Base-by-base conservation (phyloP, 2,888 invertebrate species). In the Lepidochrysops patricia region DNA sequence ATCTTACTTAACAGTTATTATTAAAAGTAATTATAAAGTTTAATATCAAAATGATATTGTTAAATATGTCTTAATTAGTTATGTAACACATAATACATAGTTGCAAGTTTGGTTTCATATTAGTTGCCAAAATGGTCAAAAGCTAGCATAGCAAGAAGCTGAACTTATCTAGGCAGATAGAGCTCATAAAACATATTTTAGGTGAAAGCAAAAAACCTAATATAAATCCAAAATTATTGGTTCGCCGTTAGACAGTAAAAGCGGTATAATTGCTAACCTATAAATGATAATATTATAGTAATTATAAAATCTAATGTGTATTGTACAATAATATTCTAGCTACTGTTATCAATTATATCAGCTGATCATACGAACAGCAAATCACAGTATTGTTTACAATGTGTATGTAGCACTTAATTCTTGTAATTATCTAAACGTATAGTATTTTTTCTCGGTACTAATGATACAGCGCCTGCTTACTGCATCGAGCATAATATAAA, bases 1-100 rank as follows among this genome's bases (percentile, higher is more conserved):
- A 49, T 43, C 25, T 12, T 15, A 50, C 13, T 43, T 19, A 50
- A 50, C 50, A 26, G 49, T 50, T 26, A 50, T 50, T 50, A 50
- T 19, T 9, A 7, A 48, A 26, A n/a, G 5, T 4, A 25, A 25
- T 49, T 49, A 29, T 29, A 15, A 25, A 49, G n/a, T n/a, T 49
- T 1, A 23, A n/a, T n/a, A n/a, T 37, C 15, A n/a, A 37, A 3
- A n/a, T 35, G 2, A 37, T 13, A 37, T 37, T 13, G 37, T 37
- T 13, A 3, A 13, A 13, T 4, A 4, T 37, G 4, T n/a, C 13
- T 37, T 13, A 37, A 37, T 37, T 37, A 13, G 13, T n/a, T 37
- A 4, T 2, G 12, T 12, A 7, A 35, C n/a, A n/a, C n/a, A n/a
- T n/a, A n/a, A n/a, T n/a, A n/a, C n/a, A n/a, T 29, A 7, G 1